Evolutionary conservation across 2,113 vertebrate species (phyloP).

Genomic region (Macquaria australasica): DNA sequence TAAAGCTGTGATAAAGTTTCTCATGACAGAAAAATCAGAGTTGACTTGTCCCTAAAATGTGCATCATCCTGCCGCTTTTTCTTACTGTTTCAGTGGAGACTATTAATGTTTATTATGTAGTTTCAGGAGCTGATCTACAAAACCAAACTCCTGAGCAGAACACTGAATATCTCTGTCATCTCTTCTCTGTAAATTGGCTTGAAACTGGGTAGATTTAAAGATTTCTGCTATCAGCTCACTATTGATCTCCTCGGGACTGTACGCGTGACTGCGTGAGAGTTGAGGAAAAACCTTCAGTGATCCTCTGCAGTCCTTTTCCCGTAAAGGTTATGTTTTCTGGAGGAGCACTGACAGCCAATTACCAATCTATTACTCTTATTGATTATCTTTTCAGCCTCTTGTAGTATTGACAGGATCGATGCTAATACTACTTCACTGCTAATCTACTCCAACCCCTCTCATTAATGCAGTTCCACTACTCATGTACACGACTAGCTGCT

Average conservation of each 20-base stretch:
- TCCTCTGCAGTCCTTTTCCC: background rate
- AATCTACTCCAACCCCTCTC: background rate
- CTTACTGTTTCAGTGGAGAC: no score
- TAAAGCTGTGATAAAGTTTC: no score
- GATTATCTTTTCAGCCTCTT: slow-evolving; percentile 29
- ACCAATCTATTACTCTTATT: background rate
- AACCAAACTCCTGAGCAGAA: no score
- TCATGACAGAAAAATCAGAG: no score
- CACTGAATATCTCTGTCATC: no score
- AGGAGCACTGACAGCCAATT: background rate
- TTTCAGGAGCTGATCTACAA: no score
- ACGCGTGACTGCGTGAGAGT: background rate
- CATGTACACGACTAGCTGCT: background rate
- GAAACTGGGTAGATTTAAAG: no score
- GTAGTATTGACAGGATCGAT: slow-evolving; percentile 47
- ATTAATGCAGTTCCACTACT: background rate
- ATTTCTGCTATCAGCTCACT: no score
- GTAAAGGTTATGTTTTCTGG: background rate
- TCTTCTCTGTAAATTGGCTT: no score
- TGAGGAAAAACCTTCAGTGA: background rate
- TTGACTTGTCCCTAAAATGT: no score
- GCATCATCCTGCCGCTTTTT: no score
- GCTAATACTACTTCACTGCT: background rate
- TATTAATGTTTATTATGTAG: no score
- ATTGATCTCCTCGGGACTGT: background rate